Evolutionary conservation across 2,888 invertebrate species (phyloP), one percentile per base, ranked within the genome.

Genomic region (Leptinotarsa peninsularis): DNA sequence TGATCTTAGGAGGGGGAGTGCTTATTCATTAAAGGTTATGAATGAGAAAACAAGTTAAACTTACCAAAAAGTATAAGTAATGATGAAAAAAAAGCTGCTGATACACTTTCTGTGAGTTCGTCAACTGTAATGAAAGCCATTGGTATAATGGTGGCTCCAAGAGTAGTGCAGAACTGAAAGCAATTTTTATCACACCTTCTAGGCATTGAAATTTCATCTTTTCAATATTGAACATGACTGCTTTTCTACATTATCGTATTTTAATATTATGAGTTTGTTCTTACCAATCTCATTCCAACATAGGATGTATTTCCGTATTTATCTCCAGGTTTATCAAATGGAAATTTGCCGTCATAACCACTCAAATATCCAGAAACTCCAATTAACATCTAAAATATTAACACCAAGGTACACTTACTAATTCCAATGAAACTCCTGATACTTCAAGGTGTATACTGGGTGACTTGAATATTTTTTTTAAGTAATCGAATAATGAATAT

Each of bases 241-340:
- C 43, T 43, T 10, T 43, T 43, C 43, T 43, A 13, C 10, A 43
- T 13, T 43, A 43, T 43, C 10, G 14, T n/a, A 58, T 58, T 21
- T 58, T 13, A 21, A 21, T 58, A 21, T 56, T 13, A 58, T 7
- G 5, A n/a, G 21, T 7, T 10, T 33, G 17, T n/a, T 33, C 93
- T 92, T 89, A 96, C 96, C 84, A 96, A 89, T 90, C 98, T 92
- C 98, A 98, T 98, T 80, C 98, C 98, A 82, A 97, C 90, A 86
- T 97, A 98, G 79, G 92, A 93, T 1, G 95, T 94, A 78, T 94
- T 94, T 80, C 94, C 95, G 89, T 96, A 98, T 86, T 96, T 96
- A 88, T 98, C 98, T 2, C 98, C 98, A 1, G 98, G 98, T 88
- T 98, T 98, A 83, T 96, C 96, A 90, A 98, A 98, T 0, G 96